These are phyloP conservation scores for Tetragonisca angustula DNA, from an alignment of 2,888 invertebrate species.

Conservation along the genomic window DNA sequence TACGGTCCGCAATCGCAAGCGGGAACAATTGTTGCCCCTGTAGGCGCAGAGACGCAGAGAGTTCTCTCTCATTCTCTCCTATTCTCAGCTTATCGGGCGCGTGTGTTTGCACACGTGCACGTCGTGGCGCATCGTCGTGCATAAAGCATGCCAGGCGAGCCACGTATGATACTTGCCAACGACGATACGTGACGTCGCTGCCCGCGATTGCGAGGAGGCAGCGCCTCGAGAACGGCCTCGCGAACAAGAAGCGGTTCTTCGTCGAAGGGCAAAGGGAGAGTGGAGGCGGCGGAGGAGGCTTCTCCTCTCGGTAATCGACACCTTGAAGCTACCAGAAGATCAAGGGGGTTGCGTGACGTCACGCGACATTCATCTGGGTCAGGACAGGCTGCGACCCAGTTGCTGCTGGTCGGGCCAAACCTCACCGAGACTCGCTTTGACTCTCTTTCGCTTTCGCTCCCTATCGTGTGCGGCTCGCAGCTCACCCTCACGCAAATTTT, in stretches of 20 bases:
- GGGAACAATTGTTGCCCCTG: not conserved
- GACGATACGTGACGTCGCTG: not conserved
- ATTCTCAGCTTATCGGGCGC: no score
- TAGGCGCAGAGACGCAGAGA: no score
- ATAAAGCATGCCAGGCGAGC: not conserved
- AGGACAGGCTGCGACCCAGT: constrained; percentile 79
- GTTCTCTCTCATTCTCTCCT: no score
- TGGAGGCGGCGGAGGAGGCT: constrained; percentile 4
- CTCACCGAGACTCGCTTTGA: not conserved
- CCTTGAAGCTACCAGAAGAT: constrained; percentile 53
- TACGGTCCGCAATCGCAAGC: no score
- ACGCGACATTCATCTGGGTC: constrained; percentile 79
- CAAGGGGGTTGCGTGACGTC: constrained; percentile 75
- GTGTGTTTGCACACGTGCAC: constrained; percentile 13
- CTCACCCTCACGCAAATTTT: constrained; percentile 71
- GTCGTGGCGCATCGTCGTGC: not conserved
- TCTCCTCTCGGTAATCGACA: constrained; percentile 29
- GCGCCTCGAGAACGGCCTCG: no score
- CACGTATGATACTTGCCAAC: constrained; percentile 4
- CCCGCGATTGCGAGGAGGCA: no score
- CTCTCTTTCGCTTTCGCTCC: constrained; percentile 27
- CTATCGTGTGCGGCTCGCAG: constrained; percentile 42
- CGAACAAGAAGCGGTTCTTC: not conserved
- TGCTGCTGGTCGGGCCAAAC: constrained; percentile 56
- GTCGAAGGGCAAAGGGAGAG: constrained; percentile 1